Conservation (phyloP, 2,113 vertebrate genomes). For the Laticauda colubrina region DNA sequence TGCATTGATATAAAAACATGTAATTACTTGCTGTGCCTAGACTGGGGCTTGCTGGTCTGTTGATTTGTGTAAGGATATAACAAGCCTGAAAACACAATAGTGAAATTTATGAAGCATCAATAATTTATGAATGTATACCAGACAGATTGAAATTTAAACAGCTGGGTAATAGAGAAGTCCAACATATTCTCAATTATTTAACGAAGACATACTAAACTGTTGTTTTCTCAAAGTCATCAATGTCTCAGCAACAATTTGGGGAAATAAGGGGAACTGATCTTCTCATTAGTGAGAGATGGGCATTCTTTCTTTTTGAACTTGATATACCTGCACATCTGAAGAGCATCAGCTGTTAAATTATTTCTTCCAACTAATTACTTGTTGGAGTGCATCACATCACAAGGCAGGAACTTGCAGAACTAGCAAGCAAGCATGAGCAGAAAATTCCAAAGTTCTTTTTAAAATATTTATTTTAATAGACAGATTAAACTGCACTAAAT, state of each 20-base stretch:
- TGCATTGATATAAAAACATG: not conserved
- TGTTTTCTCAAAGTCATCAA: slow-evolving; percentile 64
- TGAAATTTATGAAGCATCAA: slow-evolving; percentile 16
- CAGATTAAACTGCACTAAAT: slow-evolving; percentile 16
- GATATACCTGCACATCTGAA: slow-evolving; percentile 69
- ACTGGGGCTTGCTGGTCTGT: not conserved
- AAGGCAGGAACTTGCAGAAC: slow-evolving; percentile 38
- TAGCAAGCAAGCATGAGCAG: slow-evolving; percentile 25
- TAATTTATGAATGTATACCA: slow-evolving; percentile 28
- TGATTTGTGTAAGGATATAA: slow-evolving; percentile 23
- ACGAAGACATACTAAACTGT: slow-evolving; percentile 57
- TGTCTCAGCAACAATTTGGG: slow-evolving; percentile 64
- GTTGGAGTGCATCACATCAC: not conserved
- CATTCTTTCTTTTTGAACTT: slow-evolving; percentile 72
- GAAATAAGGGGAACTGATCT: slow-evolving; percentile 67
- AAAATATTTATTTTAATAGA: slow-evolving; percentile 25
- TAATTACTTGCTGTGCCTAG: not conserved
- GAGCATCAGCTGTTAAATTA: slow-evolving; percentile 60
- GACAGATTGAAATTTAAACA: slow-evolving; percentile 49
- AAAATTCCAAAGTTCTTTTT: slow-evolving; percentile 22
- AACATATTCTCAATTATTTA: slow-evolving; percentile 60
- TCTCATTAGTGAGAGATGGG: slow-evolving; percentile 64
- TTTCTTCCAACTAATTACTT: slow-evolving; percentile 44
- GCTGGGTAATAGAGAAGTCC: slow-evolving; percentile 51
- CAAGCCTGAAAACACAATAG: slow-evolving; percentile 45